Evolutionary conservation across 2,113 vertebrate genomes (phyloP).

Genomic region (Blennius ocellaris): DNA sequence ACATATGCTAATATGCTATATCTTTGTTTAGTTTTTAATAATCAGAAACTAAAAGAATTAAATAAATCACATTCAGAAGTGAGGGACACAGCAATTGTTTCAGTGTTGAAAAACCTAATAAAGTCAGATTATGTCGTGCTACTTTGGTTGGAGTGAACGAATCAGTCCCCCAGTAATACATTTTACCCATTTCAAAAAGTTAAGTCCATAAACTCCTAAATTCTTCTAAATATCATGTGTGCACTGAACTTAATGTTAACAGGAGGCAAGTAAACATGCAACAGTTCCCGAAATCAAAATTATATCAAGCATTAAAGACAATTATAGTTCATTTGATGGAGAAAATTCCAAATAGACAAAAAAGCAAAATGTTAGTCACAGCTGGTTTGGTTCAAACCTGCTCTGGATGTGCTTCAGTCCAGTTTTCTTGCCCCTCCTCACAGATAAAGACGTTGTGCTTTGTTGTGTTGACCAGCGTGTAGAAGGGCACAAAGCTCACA

Average conservation of each 20-base stretch:
- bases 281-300: not conserved
- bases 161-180: too few species aligned
- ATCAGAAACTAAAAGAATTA: too few species aligned
- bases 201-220: not conserved
- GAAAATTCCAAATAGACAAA: not conserved
- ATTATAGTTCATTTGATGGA: not conserved
- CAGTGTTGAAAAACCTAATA: too few species aligned
- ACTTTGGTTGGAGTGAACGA: too few species aligned
- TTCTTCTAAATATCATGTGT: not conserved
- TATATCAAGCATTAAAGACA: not conserved
- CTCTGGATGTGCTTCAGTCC: conserved; percentile 88
- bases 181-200: not conserved
- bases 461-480: conserved; percentile 94
- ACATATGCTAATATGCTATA: too few species aligned
- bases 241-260: not conserved
- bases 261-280: not conserved
- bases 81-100: too few species aligned
- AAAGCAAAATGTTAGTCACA: not conserved
- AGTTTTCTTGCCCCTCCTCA: conserved; percentile 88
- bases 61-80: too few species aligned
- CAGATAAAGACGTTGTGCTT: conserved; percentile 87
- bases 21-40: too few species aligned
- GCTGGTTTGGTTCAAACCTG: conserved; percentile 77
- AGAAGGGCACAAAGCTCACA: conserved; percentile 96
- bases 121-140: too few species aligned